These are phyloP conservation scores for Luscinia megarhynchos DNA, from an alignment of 2,797 vertebrate genomes.

Conservation along the genomic window DNA sequence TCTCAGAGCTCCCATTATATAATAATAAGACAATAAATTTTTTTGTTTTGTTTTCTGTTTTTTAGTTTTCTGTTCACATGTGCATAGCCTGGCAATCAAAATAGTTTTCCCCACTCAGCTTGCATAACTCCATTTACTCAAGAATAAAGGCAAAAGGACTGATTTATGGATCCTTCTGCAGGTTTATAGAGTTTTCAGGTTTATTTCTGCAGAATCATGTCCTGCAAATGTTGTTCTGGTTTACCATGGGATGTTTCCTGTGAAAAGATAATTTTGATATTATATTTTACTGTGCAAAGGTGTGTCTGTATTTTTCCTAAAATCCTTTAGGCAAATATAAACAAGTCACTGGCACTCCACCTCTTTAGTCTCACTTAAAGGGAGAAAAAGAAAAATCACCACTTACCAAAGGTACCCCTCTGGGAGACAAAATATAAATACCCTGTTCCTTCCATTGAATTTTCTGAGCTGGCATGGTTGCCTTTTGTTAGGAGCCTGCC, in stretches of 20 bases:
- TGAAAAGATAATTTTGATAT: background rate
- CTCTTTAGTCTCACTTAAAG: background rate
- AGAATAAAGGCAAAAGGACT: background rate
- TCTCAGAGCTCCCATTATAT: background rate
- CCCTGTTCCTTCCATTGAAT: background rate
- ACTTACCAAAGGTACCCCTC: background rate
- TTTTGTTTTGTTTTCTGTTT: background rate
- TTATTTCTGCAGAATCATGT: background rate
- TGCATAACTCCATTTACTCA: background rate
- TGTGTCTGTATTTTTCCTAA: background rate
- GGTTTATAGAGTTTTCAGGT: background rate
- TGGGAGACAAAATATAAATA: background rate
- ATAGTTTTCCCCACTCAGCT: background rate
- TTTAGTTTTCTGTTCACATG: background rate
- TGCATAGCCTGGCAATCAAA: background rate
- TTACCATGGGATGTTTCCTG: background rate
- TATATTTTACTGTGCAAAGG: too few relatives aligned
- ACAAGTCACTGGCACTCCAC: background rate
- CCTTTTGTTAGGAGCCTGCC: background rate
- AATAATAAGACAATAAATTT: too few relatives aligned
- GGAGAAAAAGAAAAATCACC: background rate
- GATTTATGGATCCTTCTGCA: background rate
- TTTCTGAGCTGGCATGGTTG: background rate
- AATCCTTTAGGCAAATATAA: background rate
- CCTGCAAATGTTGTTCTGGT: background rate